Evolutionary conservation across 2,888 invertebrate genomes (phyloP).

Genomic region (Dione vanillae): DNA sequence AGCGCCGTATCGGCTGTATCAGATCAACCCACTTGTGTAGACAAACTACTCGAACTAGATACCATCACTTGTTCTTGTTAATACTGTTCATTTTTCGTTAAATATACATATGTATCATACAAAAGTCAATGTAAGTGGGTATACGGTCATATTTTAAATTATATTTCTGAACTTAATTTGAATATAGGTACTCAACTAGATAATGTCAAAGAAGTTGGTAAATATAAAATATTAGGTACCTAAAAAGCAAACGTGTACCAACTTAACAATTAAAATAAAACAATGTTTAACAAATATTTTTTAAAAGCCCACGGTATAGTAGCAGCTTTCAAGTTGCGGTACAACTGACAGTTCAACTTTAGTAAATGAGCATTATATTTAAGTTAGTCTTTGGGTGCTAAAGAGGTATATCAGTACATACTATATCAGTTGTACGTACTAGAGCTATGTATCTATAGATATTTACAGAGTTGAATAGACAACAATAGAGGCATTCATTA

Average conservation of each 20-base stretch:
- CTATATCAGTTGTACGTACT: neutral
- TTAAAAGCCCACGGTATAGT: too few relatives aligned
- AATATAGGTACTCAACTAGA: neutral
- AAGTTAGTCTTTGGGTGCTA: too few relatives aligned
- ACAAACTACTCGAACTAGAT: neutral
- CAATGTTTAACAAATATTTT: too few relatives aligned
- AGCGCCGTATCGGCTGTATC: slow-evolving; percentile 22
- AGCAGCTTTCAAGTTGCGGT: too few relatives aligned
- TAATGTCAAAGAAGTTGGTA: too few relatives aligned
- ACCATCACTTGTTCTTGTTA: neutral
- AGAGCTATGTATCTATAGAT: neutral
- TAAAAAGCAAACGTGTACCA: too few relatives aligned
- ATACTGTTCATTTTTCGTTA: neutral
- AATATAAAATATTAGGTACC: too few relatives aligned
- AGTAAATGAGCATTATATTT: too few relatives aligned
- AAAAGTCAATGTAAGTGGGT: neutral
- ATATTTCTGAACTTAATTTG: neutral
- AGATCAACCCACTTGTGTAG: neutral
- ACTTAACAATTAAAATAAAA: too few relatives aligned
- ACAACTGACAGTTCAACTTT: too few relatives aligned
- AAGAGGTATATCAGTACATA: neutral
- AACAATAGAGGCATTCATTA: slow-evolving; percentile 44
- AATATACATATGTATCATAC: neutral
- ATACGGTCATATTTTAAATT: neutral
- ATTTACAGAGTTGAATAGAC: slow-evolving; percentile 29